Evolutionary conservation across 1,140 invertebrate genomes (phyloP).

Genomic region (Carcinoscorpius rotundicauda): DNA sequence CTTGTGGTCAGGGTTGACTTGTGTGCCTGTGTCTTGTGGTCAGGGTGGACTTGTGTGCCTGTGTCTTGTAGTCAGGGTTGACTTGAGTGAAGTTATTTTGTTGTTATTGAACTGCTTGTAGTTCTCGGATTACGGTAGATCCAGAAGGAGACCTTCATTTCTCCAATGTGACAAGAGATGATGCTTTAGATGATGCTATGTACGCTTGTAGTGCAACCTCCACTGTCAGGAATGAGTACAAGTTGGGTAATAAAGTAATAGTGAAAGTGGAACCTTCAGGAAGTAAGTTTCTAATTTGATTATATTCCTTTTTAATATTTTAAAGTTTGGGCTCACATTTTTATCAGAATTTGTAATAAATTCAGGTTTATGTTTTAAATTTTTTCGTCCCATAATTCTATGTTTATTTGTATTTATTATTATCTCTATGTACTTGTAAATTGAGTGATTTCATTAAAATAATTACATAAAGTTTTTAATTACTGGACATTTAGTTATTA

Average conservation of each 20-base stretch:
- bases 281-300: conserved; percentile 3
- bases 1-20: no score
- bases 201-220: conserved; percentile 85
- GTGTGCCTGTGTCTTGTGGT: no score
- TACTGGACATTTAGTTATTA: no score
- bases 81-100: no score
- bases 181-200: conserved; percentile 57
- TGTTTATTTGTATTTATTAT: neutral
- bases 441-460: neutral
- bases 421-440: neutral
- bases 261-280: conserved; percentile 65
- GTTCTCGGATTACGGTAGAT: conserved; percentile 78
- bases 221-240: conserved; percentile 54
- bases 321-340: neutral
- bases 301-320: neutral
- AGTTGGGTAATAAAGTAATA: conserved; percentile 65
- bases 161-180: conserved; percentile 73
- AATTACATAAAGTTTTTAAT: no score
- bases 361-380: neutral
- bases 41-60: no score
- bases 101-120: conserved; percentile 2
- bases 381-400: neutral
- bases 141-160: conserved; percentile 90
- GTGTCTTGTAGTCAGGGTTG: no score
- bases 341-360: no score